Evolutionary conservation across 2,888 invertebrate species (phyloP), one percentile per base, ranked within the genome.

Genomic region (Platycnemis pennipes): DNA sequence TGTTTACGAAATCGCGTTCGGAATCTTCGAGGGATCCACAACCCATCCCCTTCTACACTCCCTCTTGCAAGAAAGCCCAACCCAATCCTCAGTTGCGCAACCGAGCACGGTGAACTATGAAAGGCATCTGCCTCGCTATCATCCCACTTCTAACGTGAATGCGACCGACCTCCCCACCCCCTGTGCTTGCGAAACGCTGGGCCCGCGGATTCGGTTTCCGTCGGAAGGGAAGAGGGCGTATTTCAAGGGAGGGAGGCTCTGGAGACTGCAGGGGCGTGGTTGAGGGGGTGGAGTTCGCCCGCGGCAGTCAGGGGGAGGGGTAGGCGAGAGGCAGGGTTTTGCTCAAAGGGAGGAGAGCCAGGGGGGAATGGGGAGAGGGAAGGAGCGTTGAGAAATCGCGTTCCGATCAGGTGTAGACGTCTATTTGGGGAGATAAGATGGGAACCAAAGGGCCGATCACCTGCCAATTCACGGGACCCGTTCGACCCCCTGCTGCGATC

Each of bases 321-420:
- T 89, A 11, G 37, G 56, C 44, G 89, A 56, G 11, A 77, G 89
- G 8, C n/a, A 89, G 42, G 53, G 77, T 11, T 31, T n/a, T n/a
- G n/a, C n/a, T n/a, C n/a, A n/a, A n/a, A n/a, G n/a, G n/a, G n/a
- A n/a, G 31, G 89, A 49, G n/a, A 19, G 88, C 16, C 16, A n/a
- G 49, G n/a, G 46, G 49, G 56, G 46, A 13, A 8, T 49, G 49
- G 87, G 42, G 63, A 11, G 3, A 69, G 2, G 89, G 42, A 42
- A 31, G 13, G 49, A 19, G 53, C 42, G 91, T 91, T 91, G 91
- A 63, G 91, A 91, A 91, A 91, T 44, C 42, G 44, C 91, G 63
- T 63, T 37, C 91, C 91, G 91, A 91, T 91, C 63, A 91, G 91
- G 91, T 63, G 91, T 69, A 91, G 91, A 91, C 91, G 63, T 91